Conservation (phyloP, 2,113 vertebrate genomes). For the Larimichthys polyactis region DNA sequence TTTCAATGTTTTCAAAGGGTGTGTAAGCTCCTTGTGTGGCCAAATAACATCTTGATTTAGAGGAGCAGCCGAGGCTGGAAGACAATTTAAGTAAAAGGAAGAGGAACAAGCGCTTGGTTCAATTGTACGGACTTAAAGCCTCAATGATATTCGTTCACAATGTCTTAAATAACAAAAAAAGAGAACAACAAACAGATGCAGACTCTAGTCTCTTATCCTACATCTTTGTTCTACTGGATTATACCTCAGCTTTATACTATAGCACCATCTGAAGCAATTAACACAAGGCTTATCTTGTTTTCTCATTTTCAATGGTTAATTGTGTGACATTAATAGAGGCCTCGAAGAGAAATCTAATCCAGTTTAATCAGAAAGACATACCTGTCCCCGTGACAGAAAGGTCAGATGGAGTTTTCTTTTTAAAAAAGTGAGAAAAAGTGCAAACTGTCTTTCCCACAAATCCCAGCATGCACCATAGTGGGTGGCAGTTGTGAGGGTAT, state of each 20-base stretch:
- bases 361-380: constrained; percentile 60
- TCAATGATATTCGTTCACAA: constrained; percentile 45
- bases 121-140: constrained; percentile 28
- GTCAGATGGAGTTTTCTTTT: constrained; percentile 31
- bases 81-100: constrained; percentile 48
- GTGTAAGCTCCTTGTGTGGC: constrained; percentile 28
- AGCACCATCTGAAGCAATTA: constrained; percentile 76
- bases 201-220: constrained; percentile 43
- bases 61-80: constrained; percentile 53
- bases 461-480: constrained; percentile 76
- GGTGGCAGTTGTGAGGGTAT: constrained; percentile 76
- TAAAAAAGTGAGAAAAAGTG: constrained; percentile 64
- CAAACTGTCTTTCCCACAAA: constrained; percentile 69
- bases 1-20: constrained; percentile 31
- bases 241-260: constrained; percentile 70
- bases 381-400: constrained; percentile 37
- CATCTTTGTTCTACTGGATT: constrained; percentile 71
- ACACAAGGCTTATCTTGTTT: constrained; percentile 61
- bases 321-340: constrained; percentile 55
- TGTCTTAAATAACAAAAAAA: constrained; percentile 60
- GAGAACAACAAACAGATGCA: constrained; percentile 44
- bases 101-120: constrained; percentile 34
- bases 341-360: constrained; percentile 53
- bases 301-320: constrained; percentile 50
- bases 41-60: constrained; percentile 30